Conservation (phyloP, 2,888 invertebrate species). For the Glyphotaelius pellucidus region DNA sequence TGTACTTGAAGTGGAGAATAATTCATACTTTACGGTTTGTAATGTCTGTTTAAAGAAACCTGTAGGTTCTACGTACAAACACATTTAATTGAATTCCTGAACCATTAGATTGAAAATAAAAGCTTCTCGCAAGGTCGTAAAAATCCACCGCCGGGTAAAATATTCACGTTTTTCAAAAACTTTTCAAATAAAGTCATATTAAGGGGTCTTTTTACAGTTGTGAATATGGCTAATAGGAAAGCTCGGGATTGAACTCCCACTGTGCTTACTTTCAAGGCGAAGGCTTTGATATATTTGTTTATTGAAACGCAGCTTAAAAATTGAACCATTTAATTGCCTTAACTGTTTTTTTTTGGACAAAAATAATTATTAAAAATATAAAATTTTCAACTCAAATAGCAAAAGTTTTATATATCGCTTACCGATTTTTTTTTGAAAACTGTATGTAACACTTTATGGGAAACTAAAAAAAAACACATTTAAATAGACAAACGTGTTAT, state of each 20-base stretch:
- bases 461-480: too few species aligned
- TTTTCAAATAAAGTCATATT: conserved; percentile 38
- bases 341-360: neutral
- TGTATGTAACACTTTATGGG: too few species aligned
- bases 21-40: neutral
- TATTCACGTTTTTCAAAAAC: conserved; percentile 26
- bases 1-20: neutral
- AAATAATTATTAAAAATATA: too few species aligned
- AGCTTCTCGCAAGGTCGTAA: neutral
- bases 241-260: neutral
- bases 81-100: neutral
- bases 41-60: neutral
- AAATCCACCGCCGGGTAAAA: neutral
- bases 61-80: neutral
- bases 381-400: too few species aligned
- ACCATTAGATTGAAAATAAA: neutral
- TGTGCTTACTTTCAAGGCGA: neutral
- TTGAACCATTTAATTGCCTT: neutral
- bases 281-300: neutral
- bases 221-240: conserved; percentile 26
- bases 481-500: too few species aligned
- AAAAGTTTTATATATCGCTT: too few species aligned
- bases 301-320: neutral
- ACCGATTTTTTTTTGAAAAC: too few species aligned
- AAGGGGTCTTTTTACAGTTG: conserved; percentile 3